Evolutionary conservation across 2,888 invertebrate genomes (phyloP).

Genomic region (Endotricha flammealis): DNA sequence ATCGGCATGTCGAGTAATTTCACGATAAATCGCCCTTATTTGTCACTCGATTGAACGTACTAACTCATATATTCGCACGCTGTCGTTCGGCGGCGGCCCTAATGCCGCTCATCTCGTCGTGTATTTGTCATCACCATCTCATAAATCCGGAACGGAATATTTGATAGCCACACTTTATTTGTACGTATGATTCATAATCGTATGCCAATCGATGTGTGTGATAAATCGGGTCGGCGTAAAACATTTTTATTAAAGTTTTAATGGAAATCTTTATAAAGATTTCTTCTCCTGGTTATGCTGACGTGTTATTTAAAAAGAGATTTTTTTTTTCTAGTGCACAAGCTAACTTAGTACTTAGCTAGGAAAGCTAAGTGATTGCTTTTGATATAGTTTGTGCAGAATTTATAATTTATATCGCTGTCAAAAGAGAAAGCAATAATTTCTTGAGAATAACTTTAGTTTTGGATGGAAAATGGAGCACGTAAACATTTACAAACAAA

Average conservation of each 20-base stretch:
- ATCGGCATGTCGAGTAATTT: constrained; percentile 47
- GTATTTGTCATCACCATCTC: constrained; percentile 34
- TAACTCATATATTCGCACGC: constrained; percentile 36
- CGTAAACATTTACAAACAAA: not conserved
- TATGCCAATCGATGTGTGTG: not conserved
- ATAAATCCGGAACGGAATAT: constrained; percentile 27
- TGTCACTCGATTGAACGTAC: constrained; percentile 46
- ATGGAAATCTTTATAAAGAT: too few species aligned
- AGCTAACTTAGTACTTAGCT: too few species aligned
- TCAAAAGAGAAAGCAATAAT: too few species aligned
- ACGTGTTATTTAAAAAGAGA: too few species aligned
- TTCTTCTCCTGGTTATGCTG: too few species aligned
- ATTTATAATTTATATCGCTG: too few species aligned
- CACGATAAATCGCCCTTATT: constrained; percentile 51
- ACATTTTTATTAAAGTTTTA: too few species aligned
- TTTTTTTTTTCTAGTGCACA: too few species aligned
- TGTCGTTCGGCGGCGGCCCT: constrained; percentile 20
- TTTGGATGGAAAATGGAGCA: not conserved
- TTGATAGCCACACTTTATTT: constrained; percentile 19
- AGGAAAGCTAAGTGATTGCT: too few species aligned
- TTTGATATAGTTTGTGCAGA: too few species aligned
- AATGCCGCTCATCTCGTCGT: constrained; percentile 31
- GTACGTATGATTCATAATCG: constrained; percentile 13
- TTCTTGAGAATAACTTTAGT: too few species aligned
- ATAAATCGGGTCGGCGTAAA: not conserved